These are phyloP conservation scores for Lithodes maja DNA, from an alignment of 2,888 invertebrate genomes.

Conservation along the genomic window DNA sequence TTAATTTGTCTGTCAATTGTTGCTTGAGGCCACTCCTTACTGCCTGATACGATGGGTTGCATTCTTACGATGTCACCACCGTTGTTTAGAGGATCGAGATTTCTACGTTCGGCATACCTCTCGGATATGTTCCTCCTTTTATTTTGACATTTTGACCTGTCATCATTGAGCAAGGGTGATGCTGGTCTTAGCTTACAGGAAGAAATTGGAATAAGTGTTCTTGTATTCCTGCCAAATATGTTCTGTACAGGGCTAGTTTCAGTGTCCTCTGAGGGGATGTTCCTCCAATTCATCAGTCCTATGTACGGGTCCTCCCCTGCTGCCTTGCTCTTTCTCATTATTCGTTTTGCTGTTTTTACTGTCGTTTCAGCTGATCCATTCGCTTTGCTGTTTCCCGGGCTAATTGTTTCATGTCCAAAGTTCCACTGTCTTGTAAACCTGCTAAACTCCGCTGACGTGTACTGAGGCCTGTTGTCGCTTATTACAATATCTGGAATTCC, in stretches of 20 bases:
- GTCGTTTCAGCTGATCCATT: slow-evolving; percentile 27
- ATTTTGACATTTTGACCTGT: not conserved
- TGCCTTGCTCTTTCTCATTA: not conserved
- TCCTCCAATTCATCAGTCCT: slow-evolving; percentile 10
- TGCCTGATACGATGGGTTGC: not conserved
- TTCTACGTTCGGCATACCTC: not conserved
- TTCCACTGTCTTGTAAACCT: not conserved
- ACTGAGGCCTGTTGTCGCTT: slow-evolving; percentile 11
- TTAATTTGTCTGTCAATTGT: not conserved
- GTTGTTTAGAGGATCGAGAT: not conserved
- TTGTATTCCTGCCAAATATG: not conserved
- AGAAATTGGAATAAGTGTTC: not conserved
- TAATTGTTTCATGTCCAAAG: not conserved
- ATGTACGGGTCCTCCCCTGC: slow-evolving; percentile 15
- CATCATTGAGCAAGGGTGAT: not conserved
- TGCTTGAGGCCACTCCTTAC: not conserved
- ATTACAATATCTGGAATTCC: slow-evolving; percentile 7
- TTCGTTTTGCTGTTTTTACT: slow-evolving; percentile 4
- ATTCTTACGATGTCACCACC: not conserved
- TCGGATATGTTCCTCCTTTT: not conserved
- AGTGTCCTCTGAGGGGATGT: not conserved
- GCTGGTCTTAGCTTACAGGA: not conserved
- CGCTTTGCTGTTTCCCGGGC: slow-evolving; percentile 20
- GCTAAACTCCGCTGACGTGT: slow-evolving; percentile 1
- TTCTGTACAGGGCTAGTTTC: not conserved